A percentile compares a stretch with the other conserved stretches of the same genome.
Conservation (phyloP, 2,888 invertebrate species). For the Caenorhabditis sp. region DNA sequence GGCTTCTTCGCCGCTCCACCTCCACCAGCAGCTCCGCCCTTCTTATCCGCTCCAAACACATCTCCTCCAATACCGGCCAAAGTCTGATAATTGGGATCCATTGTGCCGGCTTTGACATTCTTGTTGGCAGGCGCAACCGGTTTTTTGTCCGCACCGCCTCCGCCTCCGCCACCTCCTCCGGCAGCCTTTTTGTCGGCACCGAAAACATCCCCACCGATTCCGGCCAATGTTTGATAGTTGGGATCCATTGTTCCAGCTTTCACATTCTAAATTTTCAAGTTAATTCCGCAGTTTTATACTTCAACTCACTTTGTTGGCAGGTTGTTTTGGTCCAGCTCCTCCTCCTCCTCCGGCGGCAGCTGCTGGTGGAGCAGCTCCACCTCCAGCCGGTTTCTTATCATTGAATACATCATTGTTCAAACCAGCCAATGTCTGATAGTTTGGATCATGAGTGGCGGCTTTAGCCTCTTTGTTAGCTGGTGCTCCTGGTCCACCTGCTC, state of each 20-base stretch:
- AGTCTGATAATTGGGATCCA: conserved; percentile 34
- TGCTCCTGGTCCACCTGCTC: conserved; percentile 8
- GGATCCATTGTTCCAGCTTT: conserved; percentile 1
- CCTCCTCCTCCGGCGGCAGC: conserved; percentile 1
- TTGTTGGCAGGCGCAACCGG: not conserved
- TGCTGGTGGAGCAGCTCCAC: not conserved
- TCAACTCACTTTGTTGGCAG: conserved; percentile 5
- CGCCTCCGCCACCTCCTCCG: not conserved
- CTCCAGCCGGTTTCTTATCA: not conserved
- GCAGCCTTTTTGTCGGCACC: conserved; percentile 2
- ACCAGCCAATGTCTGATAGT: not conserved
- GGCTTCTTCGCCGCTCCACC: conserved; percentile 21
- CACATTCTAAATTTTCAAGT: not conserved
- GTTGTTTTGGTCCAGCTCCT: not conserved
- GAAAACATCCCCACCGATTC: not conserved
- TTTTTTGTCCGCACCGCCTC: conserved; percentile 1
- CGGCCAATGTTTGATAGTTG: conserved; percentile 5
- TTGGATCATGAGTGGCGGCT: not conserved
- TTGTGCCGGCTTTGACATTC: conserved; percentile 22
- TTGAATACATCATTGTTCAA: not conserved
- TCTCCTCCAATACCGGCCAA: conserved; percentile 18
- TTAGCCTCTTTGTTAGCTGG: conserved; percentile 6
- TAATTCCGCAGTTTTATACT: too few relatives aligned
- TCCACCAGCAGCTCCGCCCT: conserved; percentile 5
- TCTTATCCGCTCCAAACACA: conserved; percentile 22